Conservation (phyloP, 2,113 vertebrate genomes). For the Gopherus flavomarginatus region DNA sequence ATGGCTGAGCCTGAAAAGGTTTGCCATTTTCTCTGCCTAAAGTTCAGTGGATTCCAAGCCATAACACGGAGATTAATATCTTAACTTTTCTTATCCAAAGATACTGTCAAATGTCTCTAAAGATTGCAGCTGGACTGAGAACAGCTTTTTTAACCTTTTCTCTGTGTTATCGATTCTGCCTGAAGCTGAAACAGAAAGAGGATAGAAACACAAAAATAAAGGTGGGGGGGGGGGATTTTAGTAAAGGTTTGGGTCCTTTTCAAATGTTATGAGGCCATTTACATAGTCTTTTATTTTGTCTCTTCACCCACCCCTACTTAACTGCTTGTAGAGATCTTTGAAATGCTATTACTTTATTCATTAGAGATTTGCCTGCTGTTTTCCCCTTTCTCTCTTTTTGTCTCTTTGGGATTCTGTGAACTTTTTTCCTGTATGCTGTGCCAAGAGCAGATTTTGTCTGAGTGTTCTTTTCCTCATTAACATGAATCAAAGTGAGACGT, state of each 20-base stretch:
- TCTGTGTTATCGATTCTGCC: not conserved
- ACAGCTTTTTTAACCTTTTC: not conserved
- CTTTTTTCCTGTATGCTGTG: slow-evolving; percentile 61
- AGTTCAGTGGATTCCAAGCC: slow-evolving; percentile 31
- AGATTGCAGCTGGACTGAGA: not conserved
- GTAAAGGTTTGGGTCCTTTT: not conserved
- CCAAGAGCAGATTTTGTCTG: slow-evolving; percentile 66
- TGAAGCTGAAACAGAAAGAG: not conserved
- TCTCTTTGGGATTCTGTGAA: slow-evolving; percentile 54
- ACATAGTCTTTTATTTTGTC: slow-evolving; percentile 25
- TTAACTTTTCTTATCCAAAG: slow-evolving; percentile 33
- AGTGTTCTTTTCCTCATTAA: slow-evolving; percentile 68
- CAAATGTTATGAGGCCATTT: slow-evolving; percentile 23
- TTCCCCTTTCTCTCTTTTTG: not conserved
- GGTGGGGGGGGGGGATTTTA: not conserved
- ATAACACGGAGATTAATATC: slow-evolving; percentile 28
- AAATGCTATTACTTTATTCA: slow-evolving; percentile 62
- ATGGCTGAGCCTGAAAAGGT: slow-evolving; percentile 44
- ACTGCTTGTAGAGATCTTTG: slow-evolving; percentile 60
- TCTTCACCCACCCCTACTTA: slow-evolving; percentile 46
- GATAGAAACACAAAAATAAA: not conserved
- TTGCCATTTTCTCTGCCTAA: slow-evolving; percentile 45
- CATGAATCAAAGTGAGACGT: slow-evolving; percentile 69
- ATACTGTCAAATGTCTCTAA: slow-evolving; percentile 2
- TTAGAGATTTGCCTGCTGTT: slow-evolving; percentile 56